These are phyloP conservation scores for Brachyptera putata DNA, from an alignment of 2,888 invertebrate genomes.

Conservation along the genomic window DNA sequence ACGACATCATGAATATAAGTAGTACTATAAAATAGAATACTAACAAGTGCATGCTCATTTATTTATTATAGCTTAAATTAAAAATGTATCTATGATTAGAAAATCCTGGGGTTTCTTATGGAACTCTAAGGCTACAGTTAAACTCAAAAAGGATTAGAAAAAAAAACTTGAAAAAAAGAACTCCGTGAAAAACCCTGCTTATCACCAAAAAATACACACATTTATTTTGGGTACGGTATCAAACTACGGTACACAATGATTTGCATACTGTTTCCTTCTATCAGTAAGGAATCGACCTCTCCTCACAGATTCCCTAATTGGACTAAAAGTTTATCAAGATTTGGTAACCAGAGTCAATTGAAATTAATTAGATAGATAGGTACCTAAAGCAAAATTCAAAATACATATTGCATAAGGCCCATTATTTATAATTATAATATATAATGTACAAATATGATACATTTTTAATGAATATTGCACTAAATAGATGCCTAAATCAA, in stretches of 20 bases:
- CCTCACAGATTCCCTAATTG: slow-evolving; percentile 1
- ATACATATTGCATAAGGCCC: slow-evolving; percentile 31
- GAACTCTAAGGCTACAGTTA: slow-evolving; percentile 29
- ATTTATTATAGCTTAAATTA: slow-evolving; percentile 17
- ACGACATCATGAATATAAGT: slow-evolving; percentile 33
- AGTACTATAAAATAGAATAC: slow-evolving; percentile 31
- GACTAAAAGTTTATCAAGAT: slow-evolving; percentile 17
- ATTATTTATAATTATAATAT: slow-evolving; percentile 14
- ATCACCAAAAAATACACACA: slow-evolving; percentile 26
- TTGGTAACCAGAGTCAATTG: slow-evolving; percentile 30
- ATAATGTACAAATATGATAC: not conserved
- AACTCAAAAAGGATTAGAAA: slow-evolving; percentile 27
- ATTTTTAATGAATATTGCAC: slow-evolving; percentile 33
- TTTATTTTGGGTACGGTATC: slow-evolving; percentile 27
- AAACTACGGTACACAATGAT: too few species aligned
- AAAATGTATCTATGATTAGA: slow-evolving; percentile 6
- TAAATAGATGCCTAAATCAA: slow-evolving; percentile 21
- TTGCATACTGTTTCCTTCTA: slow-evolving; percentile 23
- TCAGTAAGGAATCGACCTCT: slow-evolving; percentile 17
- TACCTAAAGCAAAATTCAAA: slow-evolving; percentile 27
- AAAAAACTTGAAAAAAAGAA: slow-evolving; percentile 25
- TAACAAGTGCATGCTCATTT: slow-evolving; percentile 30
- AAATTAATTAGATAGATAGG: too few species aligned
- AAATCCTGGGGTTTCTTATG: not conserved
- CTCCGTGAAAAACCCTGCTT: slow-evolving; percentile 31